These are phyloP conservation scores for Ormia ochracea DNA, from an alignment of 2,888 invertebrate species.

Conservation along the genomic window DNA sequence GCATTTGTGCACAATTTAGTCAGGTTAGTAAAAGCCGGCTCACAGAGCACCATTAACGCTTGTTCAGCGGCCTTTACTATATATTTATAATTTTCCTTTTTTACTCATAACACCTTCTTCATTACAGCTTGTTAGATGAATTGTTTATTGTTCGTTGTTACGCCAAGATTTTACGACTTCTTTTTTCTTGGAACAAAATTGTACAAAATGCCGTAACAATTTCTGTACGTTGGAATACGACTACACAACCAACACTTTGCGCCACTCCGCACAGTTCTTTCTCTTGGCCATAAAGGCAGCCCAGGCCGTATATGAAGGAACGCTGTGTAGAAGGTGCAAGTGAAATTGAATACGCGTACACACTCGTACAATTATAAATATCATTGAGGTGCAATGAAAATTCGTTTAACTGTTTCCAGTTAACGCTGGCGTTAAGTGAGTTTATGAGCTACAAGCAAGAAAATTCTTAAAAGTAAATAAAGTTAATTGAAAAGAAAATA, in stretches of 20 bases:
- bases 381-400: slow-evolving; percentile 50
- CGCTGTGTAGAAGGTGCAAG: slow-evolving; percentile 30
- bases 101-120: slow-evolving; percentile 67
- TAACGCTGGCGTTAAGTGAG: slow-evolving; percentile 57
- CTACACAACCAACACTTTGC: no score
- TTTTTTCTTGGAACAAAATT: slow-evolving; percentile 72
- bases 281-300: slow-evolving; percentile 46
- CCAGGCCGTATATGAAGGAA: slow-evolving; percentile 17
- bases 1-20: not conserved
- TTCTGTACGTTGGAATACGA: slow-evolving; percentile 26
- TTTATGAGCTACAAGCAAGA: slow-evolving; percentile 46
- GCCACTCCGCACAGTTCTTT: slow-evolving; percentile 16
- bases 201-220: slow-evolving; percentile 71
- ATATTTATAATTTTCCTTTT: slow-evolving; percentile 14
- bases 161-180: slow-evolving; percentile 72
- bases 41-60: not conserved
- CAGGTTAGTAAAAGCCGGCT: not conserved
- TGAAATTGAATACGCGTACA: not conserved
- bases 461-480: slow-evolving; percentile 12
- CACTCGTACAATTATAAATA: slow-evolving; percentile 35
- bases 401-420: slow-evolving; percentile 57
- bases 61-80: not conserved
- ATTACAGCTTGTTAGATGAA: slow-evolving; percentile 72
- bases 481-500: slow-evolving; percentile 14
- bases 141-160: slow-evolving; percentile 65